Evolutionary conservation across 2,797 vertebrate genomes (phyloP).

Genomic region (Sphenopsis melanotis): DNA sequence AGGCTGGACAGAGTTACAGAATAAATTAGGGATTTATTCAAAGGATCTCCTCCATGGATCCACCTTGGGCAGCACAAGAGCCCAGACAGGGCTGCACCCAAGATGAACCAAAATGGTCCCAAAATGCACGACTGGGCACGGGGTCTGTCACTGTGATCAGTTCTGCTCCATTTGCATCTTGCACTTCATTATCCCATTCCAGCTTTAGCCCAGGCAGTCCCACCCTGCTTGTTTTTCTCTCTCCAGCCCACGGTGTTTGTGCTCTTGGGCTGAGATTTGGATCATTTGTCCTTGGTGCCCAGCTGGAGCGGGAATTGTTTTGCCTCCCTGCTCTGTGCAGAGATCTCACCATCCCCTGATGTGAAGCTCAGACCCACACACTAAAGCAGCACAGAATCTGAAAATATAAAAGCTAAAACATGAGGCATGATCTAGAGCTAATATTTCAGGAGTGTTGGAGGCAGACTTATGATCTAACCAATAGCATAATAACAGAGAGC

Average conservation of each 20-base stretch:
- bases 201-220: too few species aligned
- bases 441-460: neutral
- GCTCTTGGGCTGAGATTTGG: too few species aligned
- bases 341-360: fast-evolving
- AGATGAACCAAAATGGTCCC: neutral
- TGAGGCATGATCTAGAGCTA: neutral
- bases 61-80: neutral
- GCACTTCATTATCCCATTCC: too few species aligned
- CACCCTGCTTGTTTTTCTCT: too few species aligned
- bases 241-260: too few species aligned
- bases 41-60: neutral
- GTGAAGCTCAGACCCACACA: fast-evolving
- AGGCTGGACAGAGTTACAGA: fast-evolving
- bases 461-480: neutral
- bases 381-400: neutral
- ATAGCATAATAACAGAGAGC: neutral
- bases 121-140: too few species aligned
- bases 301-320: neutral
- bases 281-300: neutral
- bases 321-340: neutral
- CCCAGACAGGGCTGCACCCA: neutral
- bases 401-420: neutral
- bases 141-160: too few species aligned
- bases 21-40: neutral
- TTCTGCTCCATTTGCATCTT: too few species aligned